Evolutionary conservation across 2,888 invertebrate genomes (phyloP).

Genomic region (Drosophila merina): DNA sequence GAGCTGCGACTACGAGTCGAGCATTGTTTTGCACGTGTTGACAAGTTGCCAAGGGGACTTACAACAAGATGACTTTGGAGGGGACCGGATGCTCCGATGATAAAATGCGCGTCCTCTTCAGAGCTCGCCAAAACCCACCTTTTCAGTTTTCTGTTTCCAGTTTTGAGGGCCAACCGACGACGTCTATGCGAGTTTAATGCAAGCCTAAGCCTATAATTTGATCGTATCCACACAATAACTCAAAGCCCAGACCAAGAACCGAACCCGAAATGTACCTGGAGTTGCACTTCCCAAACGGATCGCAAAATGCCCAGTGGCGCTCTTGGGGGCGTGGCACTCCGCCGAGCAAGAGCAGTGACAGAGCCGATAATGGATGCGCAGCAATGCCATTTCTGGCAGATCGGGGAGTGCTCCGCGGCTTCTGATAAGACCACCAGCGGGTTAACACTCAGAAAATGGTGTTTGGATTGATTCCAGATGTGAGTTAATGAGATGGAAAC

Average conservation of each 20-base stretch:
- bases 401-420: constrained; percentile 78
- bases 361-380: constrained; percentile 73
- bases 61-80: not conserved
- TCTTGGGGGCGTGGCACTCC: constrained; percentile 41
- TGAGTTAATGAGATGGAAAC: not conserved
- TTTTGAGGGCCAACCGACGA: constrained; percentile 36
- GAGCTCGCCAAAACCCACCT: constrained; percentile 1
- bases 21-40: constrained; percentile 52
- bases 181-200: constrained; percentile 78
- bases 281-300: constrained; percentile 4
- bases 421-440: constrained; percentile 83
- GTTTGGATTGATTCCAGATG: not conserved
- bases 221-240: constrained; percentile 80
- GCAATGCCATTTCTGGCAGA: constrained; percentile 79
- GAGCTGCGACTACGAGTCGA: constrained; percentile 19
- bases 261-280: constrained; percentile 9
- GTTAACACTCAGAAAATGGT: constrained; percentile 7
- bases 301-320: constrained; percentile 74
- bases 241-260: constrained; percentile 39
- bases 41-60: constrained; percentile 33
- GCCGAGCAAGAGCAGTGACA: constrained; percentile 56
- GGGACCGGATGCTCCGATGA: constrained; percentile 63
- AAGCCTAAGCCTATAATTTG: constrained; percentile 75
- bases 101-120: constrained; percentile 51
- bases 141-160: not conserved